Evolutionary conservation across 2,888 invertebrate genomes (phyloP), one percentile per base, ranked within the genome.

Genomic region (Drymonia ruficornis): DNA sequence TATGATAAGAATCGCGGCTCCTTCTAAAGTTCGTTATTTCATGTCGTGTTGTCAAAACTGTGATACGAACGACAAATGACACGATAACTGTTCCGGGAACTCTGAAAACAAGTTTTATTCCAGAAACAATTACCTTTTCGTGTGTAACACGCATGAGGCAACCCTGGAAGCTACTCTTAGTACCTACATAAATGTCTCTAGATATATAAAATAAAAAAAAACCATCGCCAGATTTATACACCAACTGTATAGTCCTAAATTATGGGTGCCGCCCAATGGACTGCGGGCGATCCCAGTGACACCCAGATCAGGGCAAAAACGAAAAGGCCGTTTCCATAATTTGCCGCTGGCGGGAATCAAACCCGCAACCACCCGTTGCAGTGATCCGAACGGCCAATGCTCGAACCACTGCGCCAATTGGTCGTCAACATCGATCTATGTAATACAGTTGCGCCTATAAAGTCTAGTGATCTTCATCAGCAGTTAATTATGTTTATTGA

Each of bases 91-190:
- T 61, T 64, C 62, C 40, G 55, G 53, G 64, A 75, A 65, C 47
- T 61, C 55, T 59, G 55, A 55, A 69, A 74, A 77, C 67, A 68
- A 69, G 71, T 78, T 74, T 70, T 72, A 70, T 71, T 74, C 54
- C 70, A 61, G 65, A 71, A 69, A 67, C 67, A 54, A 67, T 69
- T 70, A 67, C 66, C 59, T 74, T 76, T 65, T 74, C 71, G 71
- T 78, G 81, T 61, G 63, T 61, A 56, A 55, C 59, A 63, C 60
- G 56, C 61, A 63, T 60, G 29, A 52, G 44, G 16, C 23, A 44
- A 44, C 48, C 44, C 23, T 50, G 29, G 29, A 36, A 52, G 50
- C 49, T 67, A 54, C 18, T 47, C 49, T 13, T 19, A 16, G 1
- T 40, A 38, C 11, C 1, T n/a, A 38, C 13, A 36, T 36, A 36